Evolutionary conservation across 2,113 vertebrate species (phyloP).

Genomic region (Spea bombifrons): DNA sequence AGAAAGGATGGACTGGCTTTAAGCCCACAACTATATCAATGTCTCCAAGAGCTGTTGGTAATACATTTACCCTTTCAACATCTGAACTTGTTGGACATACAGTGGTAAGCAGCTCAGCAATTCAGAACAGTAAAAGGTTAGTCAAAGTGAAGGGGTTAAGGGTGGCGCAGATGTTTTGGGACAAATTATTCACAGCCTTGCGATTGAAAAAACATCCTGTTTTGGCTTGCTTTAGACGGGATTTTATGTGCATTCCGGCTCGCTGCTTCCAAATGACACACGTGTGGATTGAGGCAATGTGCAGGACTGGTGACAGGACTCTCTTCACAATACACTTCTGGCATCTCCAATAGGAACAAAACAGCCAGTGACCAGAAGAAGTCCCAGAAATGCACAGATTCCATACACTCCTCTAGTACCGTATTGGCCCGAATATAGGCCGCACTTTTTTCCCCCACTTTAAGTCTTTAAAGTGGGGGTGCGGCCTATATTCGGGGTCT

Average conservation of each 20-base stretch:
- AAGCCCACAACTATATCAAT: background rate
- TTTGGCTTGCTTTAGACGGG: background rate
- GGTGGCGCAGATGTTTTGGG: conserved; percentile 18
- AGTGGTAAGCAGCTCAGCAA: background rate
- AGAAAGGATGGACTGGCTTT: background rate
- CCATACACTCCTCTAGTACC: too few relatives aligned
- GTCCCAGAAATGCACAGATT: too few relatives aligned
- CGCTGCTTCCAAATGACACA: conserved; percentile 28
- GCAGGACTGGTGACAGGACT: background rate
- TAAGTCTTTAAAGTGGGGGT: too few relatives aligned
- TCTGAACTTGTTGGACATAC: background rate
- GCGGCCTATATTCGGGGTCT: too few relatives aligned
- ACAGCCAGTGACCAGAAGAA: background rate
- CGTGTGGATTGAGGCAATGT: background rate
- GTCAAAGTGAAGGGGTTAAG: background rate
- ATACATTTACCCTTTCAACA: background rate
- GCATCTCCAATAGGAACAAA: background rate
- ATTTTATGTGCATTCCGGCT: conserved; percentile 31
- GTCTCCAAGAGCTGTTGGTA: background rate
- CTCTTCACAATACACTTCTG: background rate
- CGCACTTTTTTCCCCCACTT: too few relatives aligned
- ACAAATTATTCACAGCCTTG: conserved; percentile 20
- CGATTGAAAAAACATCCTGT: conserved; percentile 26
- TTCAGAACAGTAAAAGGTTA: background rate
- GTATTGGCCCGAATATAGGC: too few relatives aligned